A percentile compares a stretch with the other conserved stretches of the same genome.
Conservation (phyloP, 2,888 invertebrate genomes). For the Amblyjoppa fuscipennis region DNA sequence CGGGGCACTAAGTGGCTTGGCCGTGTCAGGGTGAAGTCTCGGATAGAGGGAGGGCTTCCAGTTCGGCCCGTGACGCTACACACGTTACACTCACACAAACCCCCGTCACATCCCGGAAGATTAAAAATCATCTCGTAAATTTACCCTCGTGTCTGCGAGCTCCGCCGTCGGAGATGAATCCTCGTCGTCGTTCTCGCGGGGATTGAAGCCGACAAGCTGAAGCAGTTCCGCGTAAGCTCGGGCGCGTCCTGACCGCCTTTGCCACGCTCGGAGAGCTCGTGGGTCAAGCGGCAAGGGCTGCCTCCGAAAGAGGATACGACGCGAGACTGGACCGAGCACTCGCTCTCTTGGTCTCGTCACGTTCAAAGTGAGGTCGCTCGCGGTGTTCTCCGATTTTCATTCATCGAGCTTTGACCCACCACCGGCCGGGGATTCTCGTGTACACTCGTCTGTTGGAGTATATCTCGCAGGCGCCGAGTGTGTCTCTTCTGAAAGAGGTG, state of each 20-base stretch:
- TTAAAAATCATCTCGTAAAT: slow-evolving; percentile 74
- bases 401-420: not conserved
- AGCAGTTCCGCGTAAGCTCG: not conserved
- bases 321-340: slow-evolving; percentile 10
- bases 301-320: not conserved
- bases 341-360: not conserved
- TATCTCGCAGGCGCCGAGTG: not conserved
- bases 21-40: slow-evolving; percentile 58
- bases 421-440: too few species aligned
- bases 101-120: slow-evolving; percentile 74
- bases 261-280: not conserved
- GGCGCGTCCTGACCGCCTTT: not conserved
- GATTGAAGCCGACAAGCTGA: slow-evolving; percentile 26
- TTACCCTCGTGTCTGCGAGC: slow-evolving; percentile 23
- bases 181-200: slow-evolving; percentile 25
- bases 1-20: slow-evolving; percentile 75
- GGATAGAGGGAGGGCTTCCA: slow-evolving; percentile 4
- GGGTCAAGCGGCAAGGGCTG: not conserved
- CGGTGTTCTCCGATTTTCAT: not conserved
- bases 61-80: slow-evolving; percentile 30
- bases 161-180: slow-evolving; percentile 14
- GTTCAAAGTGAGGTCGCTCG: not conserved
- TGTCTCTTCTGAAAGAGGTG: too few species aligned
- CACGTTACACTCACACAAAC: not conserved
- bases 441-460: too few species aligned